Evolutionary conservation across 2,797 vertebrate genomes (phyloP).

Genomic region (Alectoris magna): DNA sequence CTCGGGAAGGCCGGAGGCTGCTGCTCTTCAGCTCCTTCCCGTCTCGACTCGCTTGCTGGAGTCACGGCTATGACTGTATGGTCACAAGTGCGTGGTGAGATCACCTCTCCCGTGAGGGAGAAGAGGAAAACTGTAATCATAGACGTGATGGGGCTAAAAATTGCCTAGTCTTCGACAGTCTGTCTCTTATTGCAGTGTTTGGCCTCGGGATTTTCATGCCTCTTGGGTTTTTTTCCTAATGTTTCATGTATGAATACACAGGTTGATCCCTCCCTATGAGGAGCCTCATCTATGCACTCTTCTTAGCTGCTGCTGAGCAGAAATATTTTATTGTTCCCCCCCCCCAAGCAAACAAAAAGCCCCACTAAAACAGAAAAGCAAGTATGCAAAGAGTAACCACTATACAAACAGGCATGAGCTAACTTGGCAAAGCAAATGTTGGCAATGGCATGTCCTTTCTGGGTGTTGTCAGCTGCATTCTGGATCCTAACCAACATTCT

Average conservation of each 20-base stretch:
- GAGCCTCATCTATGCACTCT: background rate
- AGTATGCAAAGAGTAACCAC: background rate
- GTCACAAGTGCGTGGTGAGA: constrained; percentile 56
- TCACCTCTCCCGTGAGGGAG: constrained; percentile 45
- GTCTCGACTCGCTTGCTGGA: background rate
- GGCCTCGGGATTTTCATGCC: background rate
- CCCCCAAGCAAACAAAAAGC: background rate
- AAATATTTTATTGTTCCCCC: background rate
- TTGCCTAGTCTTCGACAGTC: background rate
- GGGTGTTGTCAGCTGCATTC: constrained; percentile 32
- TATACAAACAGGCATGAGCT: background rate
- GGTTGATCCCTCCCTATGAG: background rate
- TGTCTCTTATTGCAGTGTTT: background rate
- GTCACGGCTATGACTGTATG: constrained; percentile 33
- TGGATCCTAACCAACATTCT: constrained; percentile 42
- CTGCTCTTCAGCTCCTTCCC: background rate
- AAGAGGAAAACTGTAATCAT: constrained; percentile 51
- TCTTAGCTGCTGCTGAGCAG: background rate
- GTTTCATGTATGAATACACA: background rate
- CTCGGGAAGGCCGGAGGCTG: background rate
- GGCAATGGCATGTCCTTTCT: constrained; percentile 14
- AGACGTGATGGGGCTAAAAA: constrained; percentile 30
- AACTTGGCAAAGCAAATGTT: constrained; percentile 32
- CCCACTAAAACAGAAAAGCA: background rate
- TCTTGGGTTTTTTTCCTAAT: background rate